Conservation (phyloP, 2,888 invertebrate genomes). For the Agrenia bidenticulata region DNA sequence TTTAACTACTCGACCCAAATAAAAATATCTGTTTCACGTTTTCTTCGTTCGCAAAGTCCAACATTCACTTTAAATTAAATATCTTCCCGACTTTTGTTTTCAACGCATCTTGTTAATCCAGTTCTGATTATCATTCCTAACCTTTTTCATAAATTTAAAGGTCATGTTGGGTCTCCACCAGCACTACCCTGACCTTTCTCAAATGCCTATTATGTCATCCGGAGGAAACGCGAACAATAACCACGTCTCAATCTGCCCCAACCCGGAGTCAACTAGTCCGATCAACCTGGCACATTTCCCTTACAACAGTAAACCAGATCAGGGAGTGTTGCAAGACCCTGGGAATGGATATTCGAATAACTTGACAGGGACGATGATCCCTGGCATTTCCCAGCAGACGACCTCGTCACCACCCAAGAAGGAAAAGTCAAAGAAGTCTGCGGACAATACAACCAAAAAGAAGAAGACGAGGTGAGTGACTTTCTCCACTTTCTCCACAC, state of each 20-base stretch:
- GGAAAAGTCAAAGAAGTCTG: slow-evolving; percentile 66
- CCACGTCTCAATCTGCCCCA: slow-evolving; percentile 43
- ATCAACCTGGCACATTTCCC: slow-evolving; percentile 49
- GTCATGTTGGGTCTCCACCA: slow-evolving; percentile 65
- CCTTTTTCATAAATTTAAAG: no score
- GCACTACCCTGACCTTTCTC: slow-evolving; percentile 53
- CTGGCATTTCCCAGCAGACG: slow-evolving; percentile 13
- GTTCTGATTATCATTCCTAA: not conserved
- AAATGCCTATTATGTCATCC: slow-evolving; percentile 44
- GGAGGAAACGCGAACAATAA: slow-evolving; percentile 20
- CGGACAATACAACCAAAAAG: slow-evolving; percentile 84
- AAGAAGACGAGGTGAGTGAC: slow-evolving; percentile 80
- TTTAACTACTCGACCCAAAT: no score
- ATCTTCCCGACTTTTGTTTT: not conserved
- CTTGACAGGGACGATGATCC: slow-evolving; percentile 23
- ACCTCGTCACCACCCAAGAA: slow-evolving; percentile 42
- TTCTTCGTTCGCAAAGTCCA: no score
- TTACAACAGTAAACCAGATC: slow-evolving; percentile 31
- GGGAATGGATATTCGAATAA: slow-evolving; percentile 30
- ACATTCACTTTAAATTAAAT: no score
- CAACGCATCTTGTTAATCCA: not conserved
- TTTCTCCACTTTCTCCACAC: not conserved
- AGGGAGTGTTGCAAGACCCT: slow-evolving; percentile 38
- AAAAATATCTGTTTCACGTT: no score
- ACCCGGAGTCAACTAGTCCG: slow-evolving; percentile 38